Evolutionary conservation across 92 coral and sea anemone species (phyloP).

Genomic region (Phenganax marumi): DNA sequence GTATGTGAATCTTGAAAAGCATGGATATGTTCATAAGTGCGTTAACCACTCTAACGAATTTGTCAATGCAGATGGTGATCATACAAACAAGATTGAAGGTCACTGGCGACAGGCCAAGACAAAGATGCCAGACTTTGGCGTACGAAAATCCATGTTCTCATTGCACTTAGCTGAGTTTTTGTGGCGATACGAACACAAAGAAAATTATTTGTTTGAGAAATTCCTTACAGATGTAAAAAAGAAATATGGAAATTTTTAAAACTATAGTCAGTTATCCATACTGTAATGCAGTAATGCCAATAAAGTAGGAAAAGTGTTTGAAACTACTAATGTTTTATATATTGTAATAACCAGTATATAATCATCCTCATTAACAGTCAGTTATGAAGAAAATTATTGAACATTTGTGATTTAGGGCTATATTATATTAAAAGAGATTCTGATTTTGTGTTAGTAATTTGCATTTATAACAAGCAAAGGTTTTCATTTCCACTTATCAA

Average conservation of each 20-base stretch:
- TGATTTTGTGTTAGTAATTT: neutral
- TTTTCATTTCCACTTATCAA: no score
- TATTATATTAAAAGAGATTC: neutral
- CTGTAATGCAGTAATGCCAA: neutral
- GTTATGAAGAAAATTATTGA: neutral
- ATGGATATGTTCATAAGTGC: no score
- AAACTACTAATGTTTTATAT: neutral
- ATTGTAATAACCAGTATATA: neutral
- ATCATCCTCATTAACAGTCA: neutral
- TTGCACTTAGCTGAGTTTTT: conserved; percentile 3
- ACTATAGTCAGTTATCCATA: neutral
- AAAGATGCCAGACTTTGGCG: conserved; percentile 2
- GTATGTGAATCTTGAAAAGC: no score
- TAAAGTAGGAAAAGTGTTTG: neutral
- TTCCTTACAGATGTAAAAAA: neutral
- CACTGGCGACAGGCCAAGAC: neutral
- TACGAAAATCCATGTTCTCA: conserved; percentile 2
- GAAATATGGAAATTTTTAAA: neutral
- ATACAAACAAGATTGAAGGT: no score
- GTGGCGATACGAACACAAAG: neutral
- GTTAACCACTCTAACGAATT: no score
- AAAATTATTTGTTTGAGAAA: no score
- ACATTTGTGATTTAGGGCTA: neutral
- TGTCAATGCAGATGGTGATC: no score
- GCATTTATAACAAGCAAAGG: neutral